These are phyloP conservation scores for Theonella swinhoei DNA, from an alignment of 37 sponge, comb jelly and placozoan species.

Conservation along the genomic window DNA sequence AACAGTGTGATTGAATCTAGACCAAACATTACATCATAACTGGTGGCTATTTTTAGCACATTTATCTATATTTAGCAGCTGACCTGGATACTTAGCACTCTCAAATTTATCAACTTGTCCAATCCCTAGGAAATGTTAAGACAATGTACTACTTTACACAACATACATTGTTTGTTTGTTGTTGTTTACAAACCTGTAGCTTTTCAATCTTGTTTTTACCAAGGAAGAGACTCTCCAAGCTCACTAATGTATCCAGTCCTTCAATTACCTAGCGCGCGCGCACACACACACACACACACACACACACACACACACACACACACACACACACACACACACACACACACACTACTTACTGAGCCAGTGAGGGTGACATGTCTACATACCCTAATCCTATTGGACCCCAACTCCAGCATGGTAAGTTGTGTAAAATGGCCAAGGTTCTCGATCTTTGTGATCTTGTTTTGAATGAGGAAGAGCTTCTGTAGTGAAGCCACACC, in stretches of 20 bases:
- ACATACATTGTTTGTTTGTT: too few relatives aligned
- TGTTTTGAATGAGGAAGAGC: conserved; percentile 90
- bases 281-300: conserved; percentile 13
- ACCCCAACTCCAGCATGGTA: conserved; percentile 87
- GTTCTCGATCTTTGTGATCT: conserved; percentile 68
- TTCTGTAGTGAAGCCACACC: conserved; percentile 54
- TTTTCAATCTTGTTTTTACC: conserved; percentile 89
- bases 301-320: conserved; percentile 17
- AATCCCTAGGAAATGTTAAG: conserved; percentile 33
- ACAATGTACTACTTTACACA: neutral
- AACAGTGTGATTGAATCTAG: neutral
- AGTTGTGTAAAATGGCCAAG: conserved; percentile 61
- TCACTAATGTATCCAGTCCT: conserved; percentile 78
- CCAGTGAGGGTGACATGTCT: too few relatives aligned
- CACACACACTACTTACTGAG: too few relatives aligned
- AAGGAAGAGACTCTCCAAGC: conserved; percentile 81
- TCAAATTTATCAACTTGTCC: conserved; percentile 65
- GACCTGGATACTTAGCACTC: conserved; percentile 64
- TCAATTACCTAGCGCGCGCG: conserved; percentile 63
- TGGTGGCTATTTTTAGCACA: neutral
- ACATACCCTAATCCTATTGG: conserved; percentile 84
- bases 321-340: too few relatives aligned
- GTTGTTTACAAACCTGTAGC: conserved; percentile 56
- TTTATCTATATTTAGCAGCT: conserved; percentile 3
- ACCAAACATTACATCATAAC: neutral